Percentiles rank a stretch among this genome's conserved stretches.
phyloP scores from a whole-genome alignment of 2,797 vertebrate species.

The Rhyacichthys aspro region DNA sequence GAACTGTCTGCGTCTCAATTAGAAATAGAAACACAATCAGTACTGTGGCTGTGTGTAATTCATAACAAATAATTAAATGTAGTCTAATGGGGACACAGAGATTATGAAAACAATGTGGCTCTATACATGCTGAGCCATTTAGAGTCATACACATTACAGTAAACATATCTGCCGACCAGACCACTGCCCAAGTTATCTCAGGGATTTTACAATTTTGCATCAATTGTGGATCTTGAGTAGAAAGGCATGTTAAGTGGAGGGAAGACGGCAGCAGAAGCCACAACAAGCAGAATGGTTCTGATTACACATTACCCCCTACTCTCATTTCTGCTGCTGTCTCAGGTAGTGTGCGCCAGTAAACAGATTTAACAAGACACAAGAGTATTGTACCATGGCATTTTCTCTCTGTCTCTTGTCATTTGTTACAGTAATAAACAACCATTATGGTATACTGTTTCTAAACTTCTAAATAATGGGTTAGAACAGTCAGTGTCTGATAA shows the following conservation, averaged over 20 bases:
- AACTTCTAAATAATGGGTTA: slow-evolving; percentile 14
- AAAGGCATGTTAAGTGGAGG: slow-evolving; percentile 25
- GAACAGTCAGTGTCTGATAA: slow-evolving; percentile 12
- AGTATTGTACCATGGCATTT: slow-evolving; percentile 21
- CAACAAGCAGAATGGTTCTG: slow-evolving; percentile 27
- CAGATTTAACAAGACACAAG: slow-evolving; percentile 12
- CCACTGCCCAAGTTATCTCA: slow-evolving; percentile 25
- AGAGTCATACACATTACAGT: slow-evolving; percentile 21
- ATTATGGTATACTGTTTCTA: slow-evolving; percentile 7
- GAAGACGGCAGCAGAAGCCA: slow-evolving; percentile 30
- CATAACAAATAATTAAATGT: slow-evolving; percentile 17
- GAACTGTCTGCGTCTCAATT: neutral
- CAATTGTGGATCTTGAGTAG: slow-evolving; percentile 31
- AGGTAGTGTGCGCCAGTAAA: slow-evolving; percentile 8
- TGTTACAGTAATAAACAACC: slow-evolving; percentile 22
- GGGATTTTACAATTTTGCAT: slow-evolving; percentile 36
- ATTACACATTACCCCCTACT: slow-evolving; percentile 29
- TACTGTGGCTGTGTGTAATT: slow-evolving; percentile 11
- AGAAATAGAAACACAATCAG: neutral
- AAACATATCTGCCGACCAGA: slow-evolving; percentile 36
- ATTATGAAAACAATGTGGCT: slow-evolving; percentile 33
- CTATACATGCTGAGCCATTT: slow-evolving; percentile 18
- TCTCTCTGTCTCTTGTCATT: slow-evolving; percentile 25
- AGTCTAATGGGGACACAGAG: slow-evolving; percentile 21
- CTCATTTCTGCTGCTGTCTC: slow-evolving; percentile 27